Conservation (phyloP, 2,888 invertebrate genomes). For the Cosmopolites sordidus region DNA sequence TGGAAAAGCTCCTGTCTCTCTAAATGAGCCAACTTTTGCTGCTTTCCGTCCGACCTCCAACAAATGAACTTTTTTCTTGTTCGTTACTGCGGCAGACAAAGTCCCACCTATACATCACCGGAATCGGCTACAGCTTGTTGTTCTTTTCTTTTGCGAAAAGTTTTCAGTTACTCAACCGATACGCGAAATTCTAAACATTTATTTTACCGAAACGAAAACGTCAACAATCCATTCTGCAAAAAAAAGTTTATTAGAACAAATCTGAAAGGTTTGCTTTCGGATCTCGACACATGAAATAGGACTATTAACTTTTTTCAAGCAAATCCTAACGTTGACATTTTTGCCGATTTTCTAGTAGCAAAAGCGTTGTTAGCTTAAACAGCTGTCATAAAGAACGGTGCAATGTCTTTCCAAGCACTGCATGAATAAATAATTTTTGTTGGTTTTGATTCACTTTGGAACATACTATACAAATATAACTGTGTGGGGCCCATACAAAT, state of each 20-base stretch:
- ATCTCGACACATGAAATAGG: too few relatives aligned
- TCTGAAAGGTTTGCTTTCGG: too few relatives aligned
- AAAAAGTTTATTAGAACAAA: background rate
- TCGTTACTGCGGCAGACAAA: conserved; percentile 31
- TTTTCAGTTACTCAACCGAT: conserved; percentile 25
- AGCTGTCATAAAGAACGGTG: too few relatives aligned
- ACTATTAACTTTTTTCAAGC: too few relatives aligned
- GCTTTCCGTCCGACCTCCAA: conserved; percentile 47
- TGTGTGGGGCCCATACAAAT: too few relatives aligned
- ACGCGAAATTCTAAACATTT: conserved; percentile 22
- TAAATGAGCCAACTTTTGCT: conserved; percentile 48
- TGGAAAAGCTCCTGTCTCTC: conserved; percentile 44
- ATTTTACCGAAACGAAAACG: conserved; percentile 21
- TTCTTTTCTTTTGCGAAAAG: conserved; percentile 28
- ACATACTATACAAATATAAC: too few relatives aligned
- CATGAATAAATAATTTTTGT: too few relatives aligned
- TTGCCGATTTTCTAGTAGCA: too few relatives aligned
- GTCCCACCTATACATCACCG: conserved; percentile 37
- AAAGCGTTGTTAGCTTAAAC: too few relatives aligned
- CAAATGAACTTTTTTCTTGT: conserved; percentile 47
- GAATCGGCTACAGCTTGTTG: conserved; percentile 28
- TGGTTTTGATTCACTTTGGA: too few relatives aligned
- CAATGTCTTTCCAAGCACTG: too few relatives aligned
- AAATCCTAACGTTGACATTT: too few relatives aligned
- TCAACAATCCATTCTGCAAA: conserved; percentile 8